These are phyloP conservation scores for Elymnias hypermnestra DNA, from an alignment of 1,140 invertebrate species.

Conservation along the genomic window DNA sequence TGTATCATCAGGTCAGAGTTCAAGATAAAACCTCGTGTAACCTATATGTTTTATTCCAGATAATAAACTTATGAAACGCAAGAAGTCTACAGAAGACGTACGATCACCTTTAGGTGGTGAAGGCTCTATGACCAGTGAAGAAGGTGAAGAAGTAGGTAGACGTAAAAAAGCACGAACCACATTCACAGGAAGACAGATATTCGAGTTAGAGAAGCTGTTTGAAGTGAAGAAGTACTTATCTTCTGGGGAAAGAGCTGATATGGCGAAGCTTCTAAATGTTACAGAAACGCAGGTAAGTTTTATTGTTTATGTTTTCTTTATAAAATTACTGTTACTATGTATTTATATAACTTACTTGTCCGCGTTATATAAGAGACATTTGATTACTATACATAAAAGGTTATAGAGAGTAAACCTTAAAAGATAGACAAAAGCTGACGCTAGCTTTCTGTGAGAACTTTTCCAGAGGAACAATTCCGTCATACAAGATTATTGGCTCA, in stretches of 20 bases:
- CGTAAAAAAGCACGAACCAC: slow-evolving; percentile 97
- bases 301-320: no score
- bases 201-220: slow-evolving; percentile 96
- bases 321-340: no score
- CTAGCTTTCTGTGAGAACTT: no score
- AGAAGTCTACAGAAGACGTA: slow-evolving; percentile 67
- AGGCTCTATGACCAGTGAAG: slow-evolving; percentile 85
- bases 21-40: no score
- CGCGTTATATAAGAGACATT: no score
- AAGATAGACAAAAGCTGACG: no score
- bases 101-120: slow-evolving; percentile 85
- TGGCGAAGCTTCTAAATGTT: slow-evolving; percentile 94
- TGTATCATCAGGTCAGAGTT: no score
- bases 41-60: slow-evolving; percentile 54
- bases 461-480: no score
- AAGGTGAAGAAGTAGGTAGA: slow-evolving; percentile 81
- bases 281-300: slow-evolving; percentile 93
- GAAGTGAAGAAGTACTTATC: slow-evolving; percentile 97
- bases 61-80: slow-evolving; percentile 61
- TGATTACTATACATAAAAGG: no score
- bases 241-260: slow-evolving; percentile 94
- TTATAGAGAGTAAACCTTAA: no score
- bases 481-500: no score
- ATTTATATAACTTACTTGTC: no score
- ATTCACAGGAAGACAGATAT: slow-evolving; percentile 96